Conservation (phyloP, 2,113 vertebrate species). For the Platysternon megacephalum region DNA sequence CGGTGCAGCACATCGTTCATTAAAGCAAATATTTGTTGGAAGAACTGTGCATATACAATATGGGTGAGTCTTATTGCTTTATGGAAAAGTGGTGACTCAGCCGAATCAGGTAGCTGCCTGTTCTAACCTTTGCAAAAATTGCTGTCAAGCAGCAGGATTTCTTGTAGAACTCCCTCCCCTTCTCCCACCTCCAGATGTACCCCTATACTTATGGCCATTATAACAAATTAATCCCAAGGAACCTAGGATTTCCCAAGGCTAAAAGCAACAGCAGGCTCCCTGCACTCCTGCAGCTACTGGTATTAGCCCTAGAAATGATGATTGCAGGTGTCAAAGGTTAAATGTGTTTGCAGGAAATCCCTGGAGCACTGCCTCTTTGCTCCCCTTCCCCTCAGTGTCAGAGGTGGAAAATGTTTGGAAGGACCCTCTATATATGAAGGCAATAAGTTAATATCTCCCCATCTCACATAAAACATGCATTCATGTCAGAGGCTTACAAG, state of each 20-base stretch:
- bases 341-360: neutral
- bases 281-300: neutral
- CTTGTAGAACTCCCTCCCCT: rapidly evolving
- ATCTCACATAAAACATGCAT: neutral
- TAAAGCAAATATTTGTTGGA: neutral
- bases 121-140: neutral
- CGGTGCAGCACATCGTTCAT: neutral
- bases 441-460: neutral
- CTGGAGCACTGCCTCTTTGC: neutral
- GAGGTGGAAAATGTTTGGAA: neutral
- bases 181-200: neutral
- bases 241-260: neutral
- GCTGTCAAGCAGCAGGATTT: neutral
- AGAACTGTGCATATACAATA: neutral
- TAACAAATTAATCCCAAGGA: neutral
- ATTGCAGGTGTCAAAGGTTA: neutral
- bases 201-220: rapidly evolving
- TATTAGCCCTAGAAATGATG: neutral
- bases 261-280: neutral
- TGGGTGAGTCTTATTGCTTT: neutral
- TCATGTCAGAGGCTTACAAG: slow-evolving; percentile 43
- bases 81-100: rapidly evolving
- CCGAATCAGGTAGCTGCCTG: neutral
- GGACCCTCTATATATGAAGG: neutral
- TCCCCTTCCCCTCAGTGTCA: neutral